Base-by-base conservation (phyloP, 2,888 invertebrate genomes). In the Polydrusus pterygomalis region DNA sequence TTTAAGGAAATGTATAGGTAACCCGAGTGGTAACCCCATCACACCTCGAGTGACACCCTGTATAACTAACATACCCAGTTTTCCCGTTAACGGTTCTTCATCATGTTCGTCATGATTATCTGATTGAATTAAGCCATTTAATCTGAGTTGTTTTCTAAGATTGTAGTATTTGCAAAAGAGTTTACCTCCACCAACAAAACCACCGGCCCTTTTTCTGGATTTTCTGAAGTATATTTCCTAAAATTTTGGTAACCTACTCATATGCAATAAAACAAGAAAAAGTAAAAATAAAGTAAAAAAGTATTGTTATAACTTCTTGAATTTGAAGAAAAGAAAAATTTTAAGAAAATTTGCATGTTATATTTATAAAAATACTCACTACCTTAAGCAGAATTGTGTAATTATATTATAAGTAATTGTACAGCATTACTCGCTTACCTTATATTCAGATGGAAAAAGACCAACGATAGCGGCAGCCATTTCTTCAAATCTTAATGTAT, bases 141-240 rank as follows among this genome's bases (percentile, higher is more conserved):
- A n/a, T 64, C 18, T 49, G 15, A 64, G 34, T 64, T 64, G 64
- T 30, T 64, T 47, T 64, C 25, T 47, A 25, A 64, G n/a, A 15
- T 64, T 64, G n/a, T 49, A 64, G 34, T 64, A 64, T 10, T 64
- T 64, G 15, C 30, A 49, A 43, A 64, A 64, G 15, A 64, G 25
- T 34, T 64, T 64, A 47, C 49, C 49, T 13, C 63, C 63, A 20
- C 64, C 64, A 25, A 49, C 30, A 49, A 30, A 64, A 10, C 64
- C 64, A 25, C 64, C 64, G 47, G 1, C 30, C 15, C 49, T 47
- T 64, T 64, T 64, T 49, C 47, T 47, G 6, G 64, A 25, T 30
- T 49, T 64, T 20, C 47, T 18, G 20, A 63, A 63, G 63, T 63
- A 64, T 9, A 64, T 47, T 30, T 64, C 64, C 64, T 64, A 64